Evolutionary conservation across 2,888 invertebrate genomes (phyloP).

Genomic region (Sisyra nigra): DNA sequence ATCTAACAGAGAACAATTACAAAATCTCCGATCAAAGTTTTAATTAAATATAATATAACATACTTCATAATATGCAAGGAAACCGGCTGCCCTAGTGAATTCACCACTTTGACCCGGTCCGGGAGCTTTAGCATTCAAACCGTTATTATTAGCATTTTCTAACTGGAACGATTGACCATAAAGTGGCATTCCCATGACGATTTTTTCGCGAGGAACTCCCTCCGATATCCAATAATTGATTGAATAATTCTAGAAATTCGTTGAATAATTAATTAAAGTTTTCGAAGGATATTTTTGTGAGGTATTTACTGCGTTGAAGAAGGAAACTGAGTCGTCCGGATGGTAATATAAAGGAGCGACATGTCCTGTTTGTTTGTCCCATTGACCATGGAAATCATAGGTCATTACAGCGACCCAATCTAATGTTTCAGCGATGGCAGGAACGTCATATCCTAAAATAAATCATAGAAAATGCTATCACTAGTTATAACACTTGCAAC

Average conservation of each 20-base stretch:
- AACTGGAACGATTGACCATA: constrained; percentile 76
- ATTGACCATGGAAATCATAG: constrained; percentile 82
- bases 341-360: constrained; percentile 73
- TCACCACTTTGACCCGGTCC: constrained; percentile 72
- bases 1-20: constrained; percentile 33
- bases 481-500: background rate
- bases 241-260: constrained; percentile 52
- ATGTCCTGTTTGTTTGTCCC: constrained; percentile 85
- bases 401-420: constrained; percentile 91
- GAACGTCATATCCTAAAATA: constrained; percentile 56
- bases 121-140: constrained; percentile 58
- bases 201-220: constrained; percentile 64
- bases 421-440: constrained; percentile 51
- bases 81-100: constrained; percentile 70
- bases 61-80: constrained; percentile 77
- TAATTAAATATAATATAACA: constrained; percentile 8
- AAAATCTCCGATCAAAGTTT: constrained; percentile 3
- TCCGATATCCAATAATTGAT: constrained; percentile 78
- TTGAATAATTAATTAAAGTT: constrained; percentile 5
- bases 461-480: constrained; percentile 4
- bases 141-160: constrained; percentile 39
- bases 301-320: constrained; percentile 61
- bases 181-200: constrained; percentile 79
- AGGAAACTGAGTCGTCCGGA: constrained; percentile 63
- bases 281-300: constrained; percentile 6